Percentiles rank a stretch among this genome's conserved stretches.
phyloP scores from a whole-genome alignment of 2,113 vertebrate genomes.

The Tyrannus savana region DNA sequence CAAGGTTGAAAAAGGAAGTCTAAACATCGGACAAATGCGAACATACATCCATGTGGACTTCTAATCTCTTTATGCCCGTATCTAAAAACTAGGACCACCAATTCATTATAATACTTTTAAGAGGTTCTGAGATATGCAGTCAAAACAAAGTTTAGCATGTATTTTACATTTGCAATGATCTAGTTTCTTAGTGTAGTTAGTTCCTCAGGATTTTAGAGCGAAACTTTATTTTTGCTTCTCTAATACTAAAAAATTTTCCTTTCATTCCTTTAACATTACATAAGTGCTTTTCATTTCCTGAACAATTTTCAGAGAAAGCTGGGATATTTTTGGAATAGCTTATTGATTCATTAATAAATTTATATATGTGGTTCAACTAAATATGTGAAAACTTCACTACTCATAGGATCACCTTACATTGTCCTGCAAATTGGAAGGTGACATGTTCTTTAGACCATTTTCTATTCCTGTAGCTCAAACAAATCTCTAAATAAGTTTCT shows the following conservation, averaged over 20 bases:
- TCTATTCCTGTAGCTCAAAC: background rate
- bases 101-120: background rate
- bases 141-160: background rate
- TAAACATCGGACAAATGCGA: background rate
- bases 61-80: background rate
- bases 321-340: background rate
- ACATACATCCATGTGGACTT: rapidly evolving
- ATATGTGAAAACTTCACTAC: background rate
- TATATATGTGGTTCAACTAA: background rate
- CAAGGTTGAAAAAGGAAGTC: background rate
- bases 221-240: slow-evolving; percentile 15
- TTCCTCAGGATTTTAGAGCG: background rate
- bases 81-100: background rate
- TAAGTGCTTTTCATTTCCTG: slow-evolving; percentile 65
- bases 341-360: slow-evolving; percentile 16
- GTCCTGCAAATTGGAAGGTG: background rate
- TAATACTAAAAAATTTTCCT: slow-evolving; percentile 14
- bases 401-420: background rate
- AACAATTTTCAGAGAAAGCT: slow-evolving; percentile 9
- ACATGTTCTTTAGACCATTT: background rate
- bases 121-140: background rate
- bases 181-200: background rate
- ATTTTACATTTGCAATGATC: background rate
- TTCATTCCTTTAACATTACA: slow-evolving; percentile 53
- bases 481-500: background rate